Evolutionary conservation across 2,888 invertebrate species (phyloP), one percentile per base, ranked within the genome.

Genomic region (Argyra leucocephala): DNA sequence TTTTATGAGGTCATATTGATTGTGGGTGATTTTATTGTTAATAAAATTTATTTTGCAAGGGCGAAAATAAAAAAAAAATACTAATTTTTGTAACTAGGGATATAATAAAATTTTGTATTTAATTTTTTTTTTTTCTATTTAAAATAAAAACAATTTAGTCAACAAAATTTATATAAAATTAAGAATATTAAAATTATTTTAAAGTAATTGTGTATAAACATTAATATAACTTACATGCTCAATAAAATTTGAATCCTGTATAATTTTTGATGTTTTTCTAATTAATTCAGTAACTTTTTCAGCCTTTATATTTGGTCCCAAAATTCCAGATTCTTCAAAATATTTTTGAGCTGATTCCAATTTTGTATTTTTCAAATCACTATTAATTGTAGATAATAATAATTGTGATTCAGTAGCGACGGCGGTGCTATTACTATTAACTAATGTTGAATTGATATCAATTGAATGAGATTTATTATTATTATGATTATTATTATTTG

Each of bases 281-380:
- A 74, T 72, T 24, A 73, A 68, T 67, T 70, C 70, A 57, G 69
- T 68, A 3, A 72, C 70, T 21, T 69, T 66, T 15, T 65, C 57
- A 10, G 69, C 68, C 21, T 61, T 61, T 18, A 61, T 26, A 22
- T 73, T 70, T 1, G 75, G 74, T n/a, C 75, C 76, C 36, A 76
- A 65, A 23, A 76, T 75, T 12, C 76, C 75, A 62, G 74, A 74
- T 67, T 76, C 76, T 57, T 73, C 70, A 60, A 74, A 74, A 68
- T 73, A 74, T 67, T 72, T 73, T 64, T 73, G 73, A 2, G 76
- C 76, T 0, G 74, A 73, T 65, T 72, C 71, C 61, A 73, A 72
- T 63, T 66, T 48, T 31, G 9, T 18, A 15, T 31, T 31, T 31
- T 31, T 31, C 10, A 31, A 31, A 7, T 31, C 31, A n/a, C n/a